Evolutionary conservation across 2,888 invertebrate species (phyloP).

Genomic region (Thumatha senex): DNA sequence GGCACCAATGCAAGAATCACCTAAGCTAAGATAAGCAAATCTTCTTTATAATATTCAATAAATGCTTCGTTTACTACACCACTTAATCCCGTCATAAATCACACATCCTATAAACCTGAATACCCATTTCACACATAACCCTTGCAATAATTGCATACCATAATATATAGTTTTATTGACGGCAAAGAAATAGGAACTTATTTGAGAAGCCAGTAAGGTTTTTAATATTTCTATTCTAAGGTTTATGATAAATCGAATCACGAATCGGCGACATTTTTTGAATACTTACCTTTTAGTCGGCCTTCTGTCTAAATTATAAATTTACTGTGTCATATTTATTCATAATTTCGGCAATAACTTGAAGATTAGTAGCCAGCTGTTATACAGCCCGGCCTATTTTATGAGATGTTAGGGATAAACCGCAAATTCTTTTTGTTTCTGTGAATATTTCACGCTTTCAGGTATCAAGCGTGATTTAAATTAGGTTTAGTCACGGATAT

Average conservation of each 20-base stretch:
- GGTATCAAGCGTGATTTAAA: constrained; percentile 5
- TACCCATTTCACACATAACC: constrained; percentile 49
- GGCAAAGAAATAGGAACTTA: too few relatives aligned
- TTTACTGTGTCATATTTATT: constrained; percentile 29
- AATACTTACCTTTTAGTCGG: constrained; percentile 35
- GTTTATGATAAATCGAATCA: constrained; percentile 59
- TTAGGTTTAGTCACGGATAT: constrained; percentile 6
- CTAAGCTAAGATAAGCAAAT: constrained; percentile 4
- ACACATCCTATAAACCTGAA: constrained; percentile 46
- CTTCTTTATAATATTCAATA: constrained; percentile 23
- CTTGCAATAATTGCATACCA: background rate
- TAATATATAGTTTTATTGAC: too few relatives aligned
- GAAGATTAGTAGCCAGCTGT: constrained; percentile 14
- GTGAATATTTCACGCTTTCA: constrained; percentile 7
- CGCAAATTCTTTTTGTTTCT: constrained; percentile 8
- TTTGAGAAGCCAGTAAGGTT: too few relatives aligned
- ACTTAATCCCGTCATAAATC: constrained; percentile 63
- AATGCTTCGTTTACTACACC: constrained; percentile 22
- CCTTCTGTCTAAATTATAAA: constrained; percentile 20
- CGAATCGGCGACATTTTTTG: constrained; percentile 50
- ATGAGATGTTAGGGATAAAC: constrained; percentile 10
- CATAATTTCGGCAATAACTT: constrained; percentile 17
- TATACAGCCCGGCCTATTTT: constrained; percentile 14
- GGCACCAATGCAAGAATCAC: constrained; percentile 14
- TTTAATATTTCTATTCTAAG: constrained; percentile 14